Percentiles rank a stretch among this genome's conserved stretches.
These are phyloP conservation scores for Chlorops oryzae DNA, from an alignment of 1,140 invertebrate genomes.

Conservation along the genomic window DNA sequence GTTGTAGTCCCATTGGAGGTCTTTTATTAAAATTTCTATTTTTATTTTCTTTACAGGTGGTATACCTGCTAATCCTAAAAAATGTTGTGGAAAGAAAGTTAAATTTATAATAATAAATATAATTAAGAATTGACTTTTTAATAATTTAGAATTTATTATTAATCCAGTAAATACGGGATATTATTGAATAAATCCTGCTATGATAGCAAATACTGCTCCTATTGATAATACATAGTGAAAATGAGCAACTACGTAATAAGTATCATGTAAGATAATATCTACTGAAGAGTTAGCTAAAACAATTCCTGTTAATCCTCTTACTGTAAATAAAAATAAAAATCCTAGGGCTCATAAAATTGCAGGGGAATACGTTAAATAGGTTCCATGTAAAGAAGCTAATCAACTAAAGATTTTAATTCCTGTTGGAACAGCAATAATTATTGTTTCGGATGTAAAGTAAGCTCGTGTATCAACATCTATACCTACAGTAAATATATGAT, in stretches of 20 bases:
- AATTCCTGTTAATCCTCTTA: conserved; percentile 59
- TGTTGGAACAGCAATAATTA: conserved; percentile 65
- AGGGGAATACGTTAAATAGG: conserved; percentile 52
- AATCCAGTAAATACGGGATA: conserved; percentile 61
- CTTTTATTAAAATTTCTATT: no score
- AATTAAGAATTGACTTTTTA: no score
- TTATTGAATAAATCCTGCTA: conserved; percentile 61
- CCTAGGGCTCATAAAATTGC: conserved; percentile 59
- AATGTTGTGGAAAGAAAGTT: no score
- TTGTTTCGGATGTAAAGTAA: conserved; percentile 67
- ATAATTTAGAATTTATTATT: no score
- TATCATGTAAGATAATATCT: conserved; percentile 65
- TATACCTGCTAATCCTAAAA: no score
- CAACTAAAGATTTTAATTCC: conserved; percentile 65
- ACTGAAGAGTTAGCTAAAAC: conserved; percentile 65
- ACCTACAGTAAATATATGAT: conserved; percentile 68
- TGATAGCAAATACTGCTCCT: conserved; percentile 65
- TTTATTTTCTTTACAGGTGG: no score
- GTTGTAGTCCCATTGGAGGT: no score
- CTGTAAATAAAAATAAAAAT: conserved; percentile 66
- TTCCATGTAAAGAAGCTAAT: conserved; percentile 54
- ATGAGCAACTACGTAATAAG: conserved; percentile 72
- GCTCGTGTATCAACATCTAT: conserved; percentile 66
- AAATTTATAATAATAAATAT: no score
- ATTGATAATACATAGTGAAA: conserved; percentile 66